These are phyloP conservation scores for Listronotus bonariensis DNA, from an alignment of 1,140 invertebrate species.

Conservation along the genomic window DNA sequence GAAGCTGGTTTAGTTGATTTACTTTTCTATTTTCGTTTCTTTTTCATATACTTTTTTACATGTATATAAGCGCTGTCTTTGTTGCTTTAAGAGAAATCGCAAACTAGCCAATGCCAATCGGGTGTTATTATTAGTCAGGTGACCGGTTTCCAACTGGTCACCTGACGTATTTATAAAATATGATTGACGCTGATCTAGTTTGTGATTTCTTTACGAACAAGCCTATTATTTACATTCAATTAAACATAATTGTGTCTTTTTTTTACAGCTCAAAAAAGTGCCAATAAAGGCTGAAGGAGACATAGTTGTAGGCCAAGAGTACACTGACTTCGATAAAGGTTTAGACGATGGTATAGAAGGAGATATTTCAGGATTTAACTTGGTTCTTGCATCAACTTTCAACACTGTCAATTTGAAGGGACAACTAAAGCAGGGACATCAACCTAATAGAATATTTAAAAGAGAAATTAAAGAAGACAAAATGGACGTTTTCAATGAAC, in stretches of 20 bases:
- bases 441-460: conserved; percentile 10
- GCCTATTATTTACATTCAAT: too few relatives aligned
- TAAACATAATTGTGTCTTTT: conserved; percentile 18
- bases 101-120: too few relatives aligned
- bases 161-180: too few relatives aligned
- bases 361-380: conserved; percentile 68
- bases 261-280: conserved; percentile 49
- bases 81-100: too few relatives aligned
- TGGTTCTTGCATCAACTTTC: conserved; percentile 64
- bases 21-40: too few relatives aligned
- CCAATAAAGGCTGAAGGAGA: conserved; percentile 65
- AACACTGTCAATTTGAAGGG: conserved; percentile 11
- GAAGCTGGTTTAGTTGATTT: too few relatives aligned
- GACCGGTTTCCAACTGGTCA: too few relatives aligned
- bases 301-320: conserved; percentile 69
- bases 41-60: too few relatives aligned
- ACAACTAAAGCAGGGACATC: neutral
- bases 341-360: conserved; percentile 69
- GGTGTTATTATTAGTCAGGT: too few relatives aligned
- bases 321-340: conserved; percentile 66
- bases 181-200: too few relatives aligned
- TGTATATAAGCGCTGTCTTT: too few relatives aligned
- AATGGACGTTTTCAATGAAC: conserved; percentile 1
- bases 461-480: conserved; percentile 3
- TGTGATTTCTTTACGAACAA: too few relatives aligned